Evolutionary conservation across 1,140 invertebrate genomes (phyloP), one percentile per base, ranked within the genome.

Genomic region (Epicauta chinensis): DNA sequence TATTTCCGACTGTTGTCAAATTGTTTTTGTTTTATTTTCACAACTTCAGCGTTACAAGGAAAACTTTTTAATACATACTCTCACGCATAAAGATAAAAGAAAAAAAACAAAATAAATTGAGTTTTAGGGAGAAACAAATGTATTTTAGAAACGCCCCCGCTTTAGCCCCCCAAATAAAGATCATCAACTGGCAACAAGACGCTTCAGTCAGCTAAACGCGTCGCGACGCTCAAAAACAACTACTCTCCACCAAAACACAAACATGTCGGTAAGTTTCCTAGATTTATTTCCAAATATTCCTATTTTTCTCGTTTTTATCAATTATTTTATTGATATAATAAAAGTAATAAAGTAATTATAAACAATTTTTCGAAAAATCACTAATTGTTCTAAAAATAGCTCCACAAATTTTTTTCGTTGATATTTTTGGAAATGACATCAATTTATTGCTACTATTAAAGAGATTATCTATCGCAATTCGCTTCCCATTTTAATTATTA

Each of bases 211-310:
- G 54, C 53, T 56, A 30, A n/a, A n/a, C n/a, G n/a, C 67, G 58
- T 66, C 63, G 55, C 64, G 65, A 67, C 66, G 64, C 59, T 55
- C 55, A 55, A n/a, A 48, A 61, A 59, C 55, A 49, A 50, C 48
- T 58, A 43, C 56, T 47, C 53, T 50, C 23, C 53, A 48, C 34
- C 12, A 34, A 1, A 3, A 30, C 37, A 17, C 35, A 42, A 55
- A 34, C 40, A 61, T 67, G 63, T 57, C 66, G 48, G 64, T 68
- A 65, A 66, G 64, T 65, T 57, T 17, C 15, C 29, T 32, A n/a
- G 44, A 46, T 32, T 35, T 35, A 16, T 10, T 51, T 44, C 16
- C 16, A 17, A 45, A 2, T 35, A 34, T 34, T 34, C 32, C 32
- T 34, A 10, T 30, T 30, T 30, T 4, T 10, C 10, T 10, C 29